These are phyloP conservation scores for Brevimyrus niger DNA, from an alignment of 2,113 vertebrate species.

Conservation along the genomic window DNA sequence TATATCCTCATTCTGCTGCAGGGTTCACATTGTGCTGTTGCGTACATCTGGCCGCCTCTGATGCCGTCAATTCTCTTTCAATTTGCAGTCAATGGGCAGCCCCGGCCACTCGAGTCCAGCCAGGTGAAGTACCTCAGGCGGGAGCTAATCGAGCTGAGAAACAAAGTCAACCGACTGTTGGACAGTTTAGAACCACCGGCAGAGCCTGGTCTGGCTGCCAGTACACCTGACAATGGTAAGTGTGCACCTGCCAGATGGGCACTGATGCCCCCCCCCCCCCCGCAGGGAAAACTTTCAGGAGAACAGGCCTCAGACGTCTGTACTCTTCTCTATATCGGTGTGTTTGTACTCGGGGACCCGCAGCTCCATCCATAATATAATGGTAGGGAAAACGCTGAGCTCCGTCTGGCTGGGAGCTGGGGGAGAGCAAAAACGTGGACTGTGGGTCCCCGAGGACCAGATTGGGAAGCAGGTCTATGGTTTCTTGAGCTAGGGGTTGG, in stretches of 20 bases:
- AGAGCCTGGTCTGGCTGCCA: conserved; percentile 74
- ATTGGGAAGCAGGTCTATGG: background rate
- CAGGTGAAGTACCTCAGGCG: conserved; percentile 94
- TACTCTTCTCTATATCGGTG: background rate
- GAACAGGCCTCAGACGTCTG: background rate
- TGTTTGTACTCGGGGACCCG: background rate
- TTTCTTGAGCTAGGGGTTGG: background rate
- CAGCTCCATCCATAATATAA: background rate
- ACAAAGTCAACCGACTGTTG: conserved; percentile 94
- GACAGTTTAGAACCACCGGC: conserved; percentile 88
- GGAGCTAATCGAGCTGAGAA: conserved; percentile 95
- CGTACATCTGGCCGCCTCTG: background rate
- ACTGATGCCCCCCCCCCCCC: background rate
- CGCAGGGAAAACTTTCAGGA: background rate
- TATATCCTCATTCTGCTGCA: background rate
- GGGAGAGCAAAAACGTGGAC: background rate
- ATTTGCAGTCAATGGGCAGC: conserved; percentile 84
- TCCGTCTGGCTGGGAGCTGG: background rate
- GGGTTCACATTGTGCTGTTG: background rate
- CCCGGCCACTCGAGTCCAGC: conserved; percentile 91
- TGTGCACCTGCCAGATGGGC: background rate
- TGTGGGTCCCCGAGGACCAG: background rate
- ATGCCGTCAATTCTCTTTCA: background rate
- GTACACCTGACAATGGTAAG: conserved; percentile 74
- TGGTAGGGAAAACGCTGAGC: too few species aligned